These are phyloP conservation scores for Alethe diademata DNA, from an alignment of 2,113 vertebrate genomes.

Conservation along the genomic window DNA sequence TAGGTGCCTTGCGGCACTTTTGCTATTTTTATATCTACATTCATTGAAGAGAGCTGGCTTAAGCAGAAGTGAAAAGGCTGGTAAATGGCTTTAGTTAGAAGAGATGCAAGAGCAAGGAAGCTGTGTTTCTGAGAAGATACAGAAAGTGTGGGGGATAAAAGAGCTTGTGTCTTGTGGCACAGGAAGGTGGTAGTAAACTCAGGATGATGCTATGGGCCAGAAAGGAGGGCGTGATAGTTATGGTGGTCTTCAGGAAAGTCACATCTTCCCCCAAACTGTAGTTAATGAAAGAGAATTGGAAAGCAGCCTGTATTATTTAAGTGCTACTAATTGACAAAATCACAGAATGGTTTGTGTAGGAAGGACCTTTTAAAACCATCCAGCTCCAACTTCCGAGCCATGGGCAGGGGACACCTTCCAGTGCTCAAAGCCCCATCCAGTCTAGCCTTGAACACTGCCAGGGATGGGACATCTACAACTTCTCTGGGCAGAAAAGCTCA, in stretches of 20 bases:
- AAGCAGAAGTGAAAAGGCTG: not conserved
- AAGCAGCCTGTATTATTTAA: not conserved
- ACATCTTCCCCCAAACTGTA: not conserved
- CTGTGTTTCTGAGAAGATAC: not conserved
- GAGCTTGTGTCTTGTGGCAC: not conserved
- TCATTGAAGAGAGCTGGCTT: slow-evolving; percentile 1
- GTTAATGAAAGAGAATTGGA: not conserved
- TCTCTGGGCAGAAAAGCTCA: not conserved
- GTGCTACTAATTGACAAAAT: not conserved
- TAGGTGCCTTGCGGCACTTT: slow-evolving; percentile 30
- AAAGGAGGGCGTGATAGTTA: not conserved
- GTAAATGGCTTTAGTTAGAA: not conserved
- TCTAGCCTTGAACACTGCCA: not conserved
- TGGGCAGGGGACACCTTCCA: not conserved
- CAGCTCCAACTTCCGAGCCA: not conserved
- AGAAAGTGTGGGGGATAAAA: not conserved
- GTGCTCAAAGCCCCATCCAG: not conserved
- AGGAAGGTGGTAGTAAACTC: not conserved
- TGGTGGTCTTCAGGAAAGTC: not conserved
- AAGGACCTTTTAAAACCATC: not conserved
- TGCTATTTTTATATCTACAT: slow-evolving; percentile 2
- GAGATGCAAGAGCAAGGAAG: not conserved
- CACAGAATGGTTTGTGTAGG: not conserved
- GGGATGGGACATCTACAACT: not conserved
- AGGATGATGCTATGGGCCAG: not conserved